A percentile compares a stretch with the other conserved stretches of the same genome.
phyloP scores from a whole-genome alignment of 2,888 invertebrate genomes.

The Nephrocerus scutellatus region DNA sequence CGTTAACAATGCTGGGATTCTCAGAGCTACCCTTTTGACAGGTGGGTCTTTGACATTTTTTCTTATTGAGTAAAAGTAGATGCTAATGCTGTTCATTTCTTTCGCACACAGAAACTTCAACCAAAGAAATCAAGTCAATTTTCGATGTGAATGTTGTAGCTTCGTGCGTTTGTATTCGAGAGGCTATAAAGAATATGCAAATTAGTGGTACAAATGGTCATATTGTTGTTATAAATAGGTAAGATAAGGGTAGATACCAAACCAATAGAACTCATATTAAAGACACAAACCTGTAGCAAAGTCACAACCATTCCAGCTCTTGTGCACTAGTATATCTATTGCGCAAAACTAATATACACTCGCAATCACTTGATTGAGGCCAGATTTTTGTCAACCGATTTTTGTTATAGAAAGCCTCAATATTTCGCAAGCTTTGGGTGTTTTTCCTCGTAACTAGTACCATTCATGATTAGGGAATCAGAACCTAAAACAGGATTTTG shows the following conservation, averaged over 20 bases:
- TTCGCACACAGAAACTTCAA: conserved; percentile 36
- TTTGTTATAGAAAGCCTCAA: no score
- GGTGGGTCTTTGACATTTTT: conserved; percentile 28
- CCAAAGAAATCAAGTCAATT: conserved; percentile 39
- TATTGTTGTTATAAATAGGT: conserved; percentile 59
- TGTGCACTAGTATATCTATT: background rate
- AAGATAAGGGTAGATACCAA: conserved; percentile 7
- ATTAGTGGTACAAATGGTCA: conserved; percentile 51
- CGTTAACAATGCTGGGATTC: conserved; percentile 46
- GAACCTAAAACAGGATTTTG: no score
- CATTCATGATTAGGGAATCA: no score
- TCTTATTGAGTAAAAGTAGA: background rate
- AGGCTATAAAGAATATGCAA: conserved; percentile 53
- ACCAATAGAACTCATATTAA: background rate
- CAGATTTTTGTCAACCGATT: no score
- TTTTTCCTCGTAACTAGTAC: no score
- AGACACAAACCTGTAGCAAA: no score
- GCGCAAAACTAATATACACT: conserved; percentile 2
- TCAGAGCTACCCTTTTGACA: conserved; percentile 40
- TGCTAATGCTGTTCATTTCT: no score
- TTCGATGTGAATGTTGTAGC: conserved; percentile 54
- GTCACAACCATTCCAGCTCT: background rate
- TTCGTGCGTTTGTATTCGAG: conserved; percentile 52
- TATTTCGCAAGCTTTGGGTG: no score
- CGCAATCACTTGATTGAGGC: no score